Evolutionary conservation across 2,113 vertebrate species (phyloP).

Genomic region (Centropristis striata): DNA sequence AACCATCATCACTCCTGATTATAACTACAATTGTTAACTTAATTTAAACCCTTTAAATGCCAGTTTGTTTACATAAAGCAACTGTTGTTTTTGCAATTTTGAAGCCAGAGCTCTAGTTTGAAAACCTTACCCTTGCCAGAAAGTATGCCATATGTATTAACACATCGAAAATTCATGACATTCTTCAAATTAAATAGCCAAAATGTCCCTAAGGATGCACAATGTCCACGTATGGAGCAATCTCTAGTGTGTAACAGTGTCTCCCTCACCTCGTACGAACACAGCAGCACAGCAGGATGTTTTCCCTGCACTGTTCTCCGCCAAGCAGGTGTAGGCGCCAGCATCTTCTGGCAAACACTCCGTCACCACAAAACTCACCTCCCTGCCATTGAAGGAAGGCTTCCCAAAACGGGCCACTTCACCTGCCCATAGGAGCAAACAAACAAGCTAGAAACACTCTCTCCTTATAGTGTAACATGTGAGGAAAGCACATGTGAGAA

Average conservation of each 20-base stretch:
- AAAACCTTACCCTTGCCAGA: too few relatives aligned
- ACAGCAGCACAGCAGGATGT: slow-evolving; percentile 83
- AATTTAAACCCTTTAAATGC: too few relatives aligned
- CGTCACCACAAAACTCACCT: slow-evolving; percentile 74
- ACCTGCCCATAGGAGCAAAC: slow-evolving; percentile 69
- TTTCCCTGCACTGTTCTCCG: slow-evolving; percentile 81
- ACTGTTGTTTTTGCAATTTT: too few relatives aligned
- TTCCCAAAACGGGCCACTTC: slow-evolving; percentile 75
- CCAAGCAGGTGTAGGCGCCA: slow-evolving; percentile 84
- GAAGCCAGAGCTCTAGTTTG: too few relatives aligned
- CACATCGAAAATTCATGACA: too few relatives aligned
- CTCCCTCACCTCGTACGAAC: slow-evolving; percentile 72
- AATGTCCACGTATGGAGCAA: too few relatives aligned
- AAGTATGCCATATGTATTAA: too few relatives aligned
- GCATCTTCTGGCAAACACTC: slow-evolving; percentile 85
- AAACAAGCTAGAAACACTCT: slow-evolving; percentile 14
- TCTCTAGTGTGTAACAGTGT: neutral
- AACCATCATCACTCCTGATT: too few relatives aligned
- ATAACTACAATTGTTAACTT: too few relatives aligned
- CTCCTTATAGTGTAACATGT: neutral
- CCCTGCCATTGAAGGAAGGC: slow-evolving; percentile 58
- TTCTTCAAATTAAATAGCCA: too few relatives aligned
- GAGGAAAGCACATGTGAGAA: neutral
- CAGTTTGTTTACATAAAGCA: too few relatives aligned
- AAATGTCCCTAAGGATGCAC: too few relatives aligned